These are phyloP conservation scores for Cephalotes varians DNA, from an alignment of 2,888 invertebrate genomes.

Conservation along the genomic window DNA sequence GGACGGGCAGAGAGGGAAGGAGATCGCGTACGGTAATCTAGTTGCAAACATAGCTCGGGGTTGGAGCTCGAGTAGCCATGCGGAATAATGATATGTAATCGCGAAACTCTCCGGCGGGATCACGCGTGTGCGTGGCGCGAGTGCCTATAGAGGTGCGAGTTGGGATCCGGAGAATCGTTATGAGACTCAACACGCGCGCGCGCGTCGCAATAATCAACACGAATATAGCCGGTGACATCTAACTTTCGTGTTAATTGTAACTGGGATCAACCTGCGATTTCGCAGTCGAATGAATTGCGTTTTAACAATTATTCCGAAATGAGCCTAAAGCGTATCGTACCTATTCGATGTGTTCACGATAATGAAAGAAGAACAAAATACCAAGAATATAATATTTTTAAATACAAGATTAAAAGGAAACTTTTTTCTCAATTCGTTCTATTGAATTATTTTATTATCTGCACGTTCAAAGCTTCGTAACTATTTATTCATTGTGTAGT, in stretches of 20 bases:
- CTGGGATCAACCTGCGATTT: constrained; percentile 49
- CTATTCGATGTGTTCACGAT: neutral
- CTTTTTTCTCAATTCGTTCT: neutral
- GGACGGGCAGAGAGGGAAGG: constrained; percentile 44
- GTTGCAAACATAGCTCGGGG: constrained; percentile 78
- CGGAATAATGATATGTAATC: constrained; percentile 84
- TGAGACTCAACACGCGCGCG: constrained; percentile 49
- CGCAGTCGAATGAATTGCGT: constrained; percentile 53
- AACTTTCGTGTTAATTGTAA: constrained; percentile 60
- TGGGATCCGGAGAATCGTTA: constrained; percentile 54
- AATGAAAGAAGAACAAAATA: neutral
- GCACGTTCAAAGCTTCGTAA: neutral
- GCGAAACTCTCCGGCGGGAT: constrained; percentile 78
- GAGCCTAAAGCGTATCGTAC: neutral
- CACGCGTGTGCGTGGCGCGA: constrained; percentile 54
- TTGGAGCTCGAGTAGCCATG: constrained; percentile 81
- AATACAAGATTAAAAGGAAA: neutral
- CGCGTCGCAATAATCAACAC: constrained; percentile 42
- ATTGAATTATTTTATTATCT: neutral
- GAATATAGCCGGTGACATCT: constrained; percentile 30
- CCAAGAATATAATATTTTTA: neutral
- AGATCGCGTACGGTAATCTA: constrained; percentile 75
- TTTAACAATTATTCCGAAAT: constrained; percentile 52
- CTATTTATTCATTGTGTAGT: neutral
- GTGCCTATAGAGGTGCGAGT: constrained; percentile 53